Evolutionary conservation across 2,888 invertebrate genomes (phyloP).

Genomic region (Invenusta paracnida): DNA sequence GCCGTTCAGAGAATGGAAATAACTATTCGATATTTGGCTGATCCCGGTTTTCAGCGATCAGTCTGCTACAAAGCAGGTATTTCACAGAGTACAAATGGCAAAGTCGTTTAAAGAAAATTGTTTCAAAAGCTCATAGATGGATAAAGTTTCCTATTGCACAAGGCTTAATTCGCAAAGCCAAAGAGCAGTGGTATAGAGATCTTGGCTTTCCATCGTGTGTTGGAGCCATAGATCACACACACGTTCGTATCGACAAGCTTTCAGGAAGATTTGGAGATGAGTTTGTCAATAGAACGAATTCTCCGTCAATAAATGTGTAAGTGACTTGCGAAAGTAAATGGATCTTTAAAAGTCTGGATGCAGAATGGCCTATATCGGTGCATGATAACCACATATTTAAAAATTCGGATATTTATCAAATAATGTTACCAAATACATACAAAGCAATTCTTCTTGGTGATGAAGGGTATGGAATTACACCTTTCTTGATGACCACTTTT

Average conservation of each 20-base stretch:
- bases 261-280: not conserved
- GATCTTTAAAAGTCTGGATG: not conserved
- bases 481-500: slow-evolving; percentile 35
- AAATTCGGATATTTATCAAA: not conserved
- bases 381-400: not conserved
- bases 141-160: not conserved
- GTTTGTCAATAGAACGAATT: slow-evolving; percentile 15
- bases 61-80: too few relatives aligned
- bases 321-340: not conserved
- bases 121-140: not conserved
- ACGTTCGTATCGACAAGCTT: not conserved
- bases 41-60: too few relatives aligned
- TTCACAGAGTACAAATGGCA: not conserved
- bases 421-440: not conserved
- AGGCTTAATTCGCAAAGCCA: not conserved
- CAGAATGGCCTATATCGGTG: not conserved
- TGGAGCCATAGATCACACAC: not conserved
- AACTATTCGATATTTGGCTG: too few relatives aligned
- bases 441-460: slow-evolving; percentile 33
- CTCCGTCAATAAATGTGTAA: not conserved
- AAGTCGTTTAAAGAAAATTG: not conserved
- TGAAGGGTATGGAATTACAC: slow-evolving; percentile 34
- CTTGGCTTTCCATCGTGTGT: not conserved
- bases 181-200: not conserved
- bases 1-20: not conserved